Percentiles rank a stretch among this genome's conserved stretches.
These are phyloP conservation scores for Hippocampus barbouri DNA, from an alignment of 2,113 vertebrate species.

Conservation along the genomic window DNA sequence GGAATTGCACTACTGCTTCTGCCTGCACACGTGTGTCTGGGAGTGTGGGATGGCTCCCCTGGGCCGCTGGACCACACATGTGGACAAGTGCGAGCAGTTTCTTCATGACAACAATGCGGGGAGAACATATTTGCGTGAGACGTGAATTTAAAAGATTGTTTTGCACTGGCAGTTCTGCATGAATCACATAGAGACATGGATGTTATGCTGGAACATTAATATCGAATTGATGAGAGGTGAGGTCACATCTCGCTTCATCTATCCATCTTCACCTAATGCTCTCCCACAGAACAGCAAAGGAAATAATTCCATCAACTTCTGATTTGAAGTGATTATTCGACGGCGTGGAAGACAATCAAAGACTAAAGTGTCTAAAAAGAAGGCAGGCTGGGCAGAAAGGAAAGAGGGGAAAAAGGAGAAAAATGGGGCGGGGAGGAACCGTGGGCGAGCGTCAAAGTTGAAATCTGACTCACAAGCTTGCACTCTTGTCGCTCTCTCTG, in stretches of 20 bases:
- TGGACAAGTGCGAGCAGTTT: constrained; percentile 57
- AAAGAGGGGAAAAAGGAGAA: constrained; percentile 58
- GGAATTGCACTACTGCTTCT: constrained; percentile 70
- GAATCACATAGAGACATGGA: neutral
- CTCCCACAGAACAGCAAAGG: neutral
- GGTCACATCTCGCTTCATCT: constrained; percentile 52
- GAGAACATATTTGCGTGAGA: constrained; percentile 20
- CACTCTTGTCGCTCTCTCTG: constrained; percentile 86
- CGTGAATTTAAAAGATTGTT: constrained; percentile 16
- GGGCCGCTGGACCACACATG: constrained; percentile 76
- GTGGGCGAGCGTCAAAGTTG: constrained; percentile 54
- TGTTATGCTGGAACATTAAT: constrained; percentile 7
- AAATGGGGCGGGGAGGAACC: constrained; percentile 45
- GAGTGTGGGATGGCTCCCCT: constrained; percentile 71
- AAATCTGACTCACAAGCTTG: constrained; percentile 81
- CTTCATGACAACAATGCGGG: constrained; percentile 27
- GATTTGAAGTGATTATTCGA: constrained; percentile 20
- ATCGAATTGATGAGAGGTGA: constrained; percentile 44
- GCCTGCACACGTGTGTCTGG: constrained; percentile 73
- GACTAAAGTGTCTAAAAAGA: constrained; percentile 1
- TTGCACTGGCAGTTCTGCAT: constrained; percentile 3
- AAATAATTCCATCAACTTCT: constrained; percentile 28
- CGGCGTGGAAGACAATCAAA: constrained; percentile 19
- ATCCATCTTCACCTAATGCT: constrained; percentile 20
- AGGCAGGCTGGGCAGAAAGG: neutral